phyloP scores from a whole-genome alignment of 2,888 invertebrate species.

The Crossocerus cetratus region DNA sequence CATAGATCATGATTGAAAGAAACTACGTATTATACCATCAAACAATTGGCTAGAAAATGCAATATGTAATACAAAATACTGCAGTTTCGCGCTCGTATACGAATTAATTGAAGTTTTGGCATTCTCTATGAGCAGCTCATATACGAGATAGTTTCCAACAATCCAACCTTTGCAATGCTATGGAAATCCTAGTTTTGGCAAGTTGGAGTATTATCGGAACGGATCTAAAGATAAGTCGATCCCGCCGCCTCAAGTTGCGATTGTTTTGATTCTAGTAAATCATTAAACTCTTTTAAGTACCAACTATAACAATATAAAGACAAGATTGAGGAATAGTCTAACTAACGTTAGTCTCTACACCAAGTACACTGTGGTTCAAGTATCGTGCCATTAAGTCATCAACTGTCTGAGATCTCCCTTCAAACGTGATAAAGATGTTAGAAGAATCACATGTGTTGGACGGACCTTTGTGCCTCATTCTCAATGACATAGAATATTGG shows the following conservation, averaged over 20 bases:
- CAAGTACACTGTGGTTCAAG: slow-evolving; percentile 8
- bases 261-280: background rate
- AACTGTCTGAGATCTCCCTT: slow-evolving; percentile 6
- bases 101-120: too few relatives aligned
- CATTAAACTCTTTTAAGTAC: slow-evolving; percentile 4
- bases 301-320: background rate
- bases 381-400: background rate
- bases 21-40: slow-evolving; percentile 4
- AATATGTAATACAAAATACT: slow-evolving; percentile 8
- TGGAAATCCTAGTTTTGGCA: too few relatives aligned
- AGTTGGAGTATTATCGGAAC: background rate
- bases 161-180: too few relatives aligned
- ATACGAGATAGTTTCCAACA: background rate
- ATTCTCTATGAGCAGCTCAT: background rate
- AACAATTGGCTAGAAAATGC: slow-evolving; percentile 13
- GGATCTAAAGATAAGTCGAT: background rate
- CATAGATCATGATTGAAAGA: too few relatives aligned
- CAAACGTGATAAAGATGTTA: slow-evolving; percentile 39
- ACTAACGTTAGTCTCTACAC: background rate
- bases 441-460: slow-evolving; percentile 55
- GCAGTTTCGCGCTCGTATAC: background rate
- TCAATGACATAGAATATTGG: slow-evolving; percentile 27
- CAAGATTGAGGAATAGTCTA: slow-evolving; percentile 8
- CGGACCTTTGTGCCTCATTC: slow-evolving; percentile 53
- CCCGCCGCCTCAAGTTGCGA: background rate